phyloP scores from a whole-genome alignment of 2,113 vertebrate species.

The Columba livia region DNA sequence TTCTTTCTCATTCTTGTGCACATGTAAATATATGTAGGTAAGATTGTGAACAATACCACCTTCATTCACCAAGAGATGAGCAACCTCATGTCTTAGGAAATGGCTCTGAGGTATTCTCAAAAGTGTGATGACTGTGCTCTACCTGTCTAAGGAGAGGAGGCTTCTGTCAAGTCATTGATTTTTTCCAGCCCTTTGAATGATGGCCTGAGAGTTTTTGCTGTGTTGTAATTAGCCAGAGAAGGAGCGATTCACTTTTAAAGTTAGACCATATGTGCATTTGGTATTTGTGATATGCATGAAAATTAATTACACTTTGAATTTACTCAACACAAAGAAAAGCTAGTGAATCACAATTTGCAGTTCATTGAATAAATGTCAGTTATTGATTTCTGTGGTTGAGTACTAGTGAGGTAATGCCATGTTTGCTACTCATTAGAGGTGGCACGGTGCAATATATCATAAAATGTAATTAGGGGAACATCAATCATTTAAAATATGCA shows the following conservation, averaged over 20 bases:
- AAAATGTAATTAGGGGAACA: constrained; percentile 67
- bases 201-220: constrained; percentile 40
- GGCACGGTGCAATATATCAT: constrained; percentile 43
- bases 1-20: not conserved
- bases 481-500: constrained; percentile 54
- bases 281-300: constrained; percentile 50
- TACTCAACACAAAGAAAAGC: constrained; percentile 72
- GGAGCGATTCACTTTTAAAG: constrained; percentile 67
- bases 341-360: constrained; percentile 75
- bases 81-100: not conserved
- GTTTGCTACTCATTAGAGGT: constrained; percentile 67
- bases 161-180: constrained; percentile 51
- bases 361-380: constrained; percentile 75
- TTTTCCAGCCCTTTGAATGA: constrained; percentile 8
- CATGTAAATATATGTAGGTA: not conserved
- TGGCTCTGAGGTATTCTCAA: not conserved
- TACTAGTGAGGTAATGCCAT: constrained; percentile 54
- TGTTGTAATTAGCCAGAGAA: constrained; percentile 67
- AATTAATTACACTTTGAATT: constrained; percentile 72
- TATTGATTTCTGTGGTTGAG: constrained; percentile 68
- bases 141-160: not conserved
- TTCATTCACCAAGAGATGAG: not conserved
- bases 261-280: constrained; percentile 2
- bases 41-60: not conserved
- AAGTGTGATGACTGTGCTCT: not conserved